phyloP scores from a whole-genome alignment of 2,113 vertebrate genomes.

The Xerus inauris region DNA sequence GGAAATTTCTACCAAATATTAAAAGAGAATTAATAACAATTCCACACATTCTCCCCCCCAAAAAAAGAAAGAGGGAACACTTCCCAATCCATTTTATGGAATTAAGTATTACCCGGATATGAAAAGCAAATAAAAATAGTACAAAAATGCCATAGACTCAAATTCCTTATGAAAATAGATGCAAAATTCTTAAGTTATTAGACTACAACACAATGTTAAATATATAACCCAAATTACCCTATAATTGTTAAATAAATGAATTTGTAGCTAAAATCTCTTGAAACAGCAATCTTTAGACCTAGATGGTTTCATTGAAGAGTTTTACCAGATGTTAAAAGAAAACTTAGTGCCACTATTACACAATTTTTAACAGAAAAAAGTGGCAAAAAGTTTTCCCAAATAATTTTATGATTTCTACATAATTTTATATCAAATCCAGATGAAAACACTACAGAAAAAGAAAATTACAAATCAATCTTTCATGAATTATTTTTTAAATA shows the following conservation, averaged over 20 bases:
- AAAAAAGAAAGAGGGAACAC: background rate
- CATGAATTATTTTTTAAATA: background rate
- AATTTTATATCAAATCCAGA: background rate
- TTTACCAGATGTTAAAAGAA: background rate
- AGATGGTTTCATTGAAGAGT: background rate
- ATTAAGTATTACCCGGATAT: background rate
- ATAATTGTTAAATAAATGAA: background rate
- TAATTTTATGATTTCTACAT: background rate
- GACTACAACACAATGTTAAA: background rate
- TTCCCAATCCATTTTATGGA: slow-evolving; percentile 30
- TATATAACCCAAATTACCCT: background rate
- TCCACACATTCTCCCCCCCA: slow-evolving; percentile 14
- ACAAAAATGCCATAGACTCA: background rate
- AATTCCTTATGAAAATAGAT: background rate
- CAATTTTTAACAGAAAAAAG: background rate
- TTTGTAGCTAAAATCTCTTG: background rate
- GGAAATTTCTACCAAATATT: slow-evolving; percentile 41
- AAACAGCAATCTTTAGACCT: background rate
- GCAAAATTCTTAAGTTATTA: slow-evolving; percentile 7
- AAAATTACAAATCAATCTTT: slow-evolving; percentile 1
- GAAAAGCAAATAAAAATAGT: background rate
- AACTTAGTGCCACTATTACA: background rate
- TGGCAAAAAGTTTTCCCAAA: background rate
- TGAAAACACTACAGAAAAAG: background rate
- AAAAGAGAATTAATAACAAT: slow-evolving; percentile 36